phyloP scores from a whole-genome alignment of 1,140 invertebrate genomes.

The Cyclina sinensis region DNA sequence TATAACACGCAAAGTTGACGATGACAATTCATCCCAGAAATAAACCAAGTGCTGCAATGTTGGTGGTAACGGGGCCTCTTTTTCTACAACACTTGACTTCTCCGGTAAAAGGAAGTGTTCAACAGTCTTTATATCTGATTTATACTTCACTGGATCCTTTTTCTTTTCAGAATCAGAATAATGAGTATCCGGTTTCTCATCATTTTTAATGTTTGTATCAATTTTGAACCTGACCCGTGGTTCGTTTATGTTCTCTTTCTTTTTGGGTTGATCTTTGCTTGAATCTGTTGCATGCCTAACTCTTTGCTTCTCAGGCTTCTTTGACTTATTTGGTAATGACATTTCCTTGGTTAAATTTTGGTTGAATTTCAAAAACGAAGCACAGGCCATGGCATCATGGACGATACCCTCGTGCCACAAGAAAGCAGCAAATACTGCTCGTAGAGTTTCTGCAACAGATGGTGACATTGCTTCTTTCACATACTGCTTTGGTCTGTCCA shows the following conservation, averaged over 20 bases:
- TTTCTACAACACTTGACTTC: slow-evolving; percentile 51
- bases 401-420: slow-evolving; percentile 99
- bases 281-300: slow-evolving; percentile 84
- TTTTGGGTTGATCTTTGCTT: slow-evolving; percentile 78
- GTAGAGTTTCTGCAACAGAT: slow-evolving; percentile 95
- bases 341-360: slow-evolving; percentile 90
- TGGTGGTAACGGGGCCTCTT: slow-evolving; percentile 92
- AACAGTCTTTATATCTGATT: slow-evolving; percentile 78
- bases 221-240: slow-evolving; percentile 81
- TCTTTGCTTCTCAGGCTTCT: slow-evolving; percentile 73
- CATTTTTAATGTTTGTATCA: slow-evolving; percentile 74
- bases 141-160: slow-evolving; percentile 73
- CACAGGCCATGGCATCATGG: slow-evolving; percentile 98
- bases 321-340: slow-evolving; percentile 80
- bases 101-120: slow-evolving; percentile 64
- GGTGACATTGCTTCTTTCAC: slow-evolving; percentile 96
- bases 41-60: slow-evolving; percentile 91
- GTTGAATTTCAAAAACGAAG: slow-evolving; percentile 98
- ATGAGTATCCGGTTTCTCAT: slow-evolving; percentile 62
- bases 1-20: slow-evolving; percentile 89
- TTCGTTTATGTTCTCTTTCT: slow-evolving; percentile 81
- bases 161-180: slow-evolving; percentile 62
- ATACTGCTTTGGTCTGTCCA: slow-evolving; percentile 83
- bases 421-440: slow-evolving; percentile 98
- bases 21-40: slow-evolving; percentile 96